Conservation (phyloP, 2,888 invertebrate species). For the Parelbella ahira region DNA sequence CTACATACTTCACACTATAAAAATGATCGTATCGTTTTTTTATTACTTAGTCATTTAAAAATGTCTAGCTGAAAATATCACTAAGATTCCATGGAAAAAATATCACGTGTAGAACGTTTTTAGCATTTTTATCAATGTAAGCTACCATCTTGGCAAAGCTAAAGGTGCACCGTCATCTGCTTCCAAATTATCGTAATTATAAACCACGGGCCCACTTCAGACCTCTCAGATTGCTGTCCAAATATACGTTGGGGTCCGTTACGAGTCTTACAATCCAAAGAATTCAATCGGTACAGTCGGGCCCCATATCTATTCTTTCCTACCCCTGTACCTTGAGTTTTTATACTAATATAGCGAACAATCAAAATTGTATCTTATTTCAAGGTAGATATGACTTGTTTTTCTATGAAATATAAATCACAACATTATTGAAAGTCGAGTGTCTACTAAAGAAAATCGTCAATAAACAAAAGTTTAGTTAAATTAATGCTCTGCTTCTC, state of each 20-base stretch:
- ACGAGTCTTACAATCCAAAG: slow-evolving; percentile 67
- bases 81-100: too few relatives aligned
- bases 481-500: slow-evolving; percentile 65
- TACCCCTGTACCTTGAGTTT: slow-evolving; percentile 51
- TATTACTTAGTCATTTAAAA: too few relatives aligned
- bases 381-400: slow-evolving; percentile 26
- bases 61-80: too few relatives aligned
- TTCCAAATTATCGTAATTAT: slow-evolving; percentile 76
- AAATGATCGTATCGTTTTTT: too few relatives aligned
- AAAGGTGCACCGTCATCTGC: slow-evolving; percentile 55
- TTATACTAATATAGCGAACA: slow-evolving; percentile 1
- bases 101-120: too few relatives aligned
- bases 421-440: slow-evolving; percentile 52
- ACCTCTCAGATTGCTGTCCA: slow-evolving; percentile 77
- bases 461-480: slow-evolving; percentile 75
- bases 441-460: slow-evolving; percentile 70
- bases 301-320: slow-evolving; percentile 77
- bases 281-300: slow-evolving; percentile 65
- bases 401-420: slow-evolving; percentile 22
- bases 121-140: too few relatives aligned
- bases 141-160: background rate
- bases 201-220: slow-evolving; percentile 71
- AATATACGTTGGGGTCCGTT: slow-evolving; percentile 80
- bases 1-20: too few relatives aligned
- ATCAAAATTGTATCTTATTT: slow-evolving; percentile 34